phyloP scores from a whole-genome alignment of 2,797 vertebrate species.

The Borostomias antarcticus region DNA sequence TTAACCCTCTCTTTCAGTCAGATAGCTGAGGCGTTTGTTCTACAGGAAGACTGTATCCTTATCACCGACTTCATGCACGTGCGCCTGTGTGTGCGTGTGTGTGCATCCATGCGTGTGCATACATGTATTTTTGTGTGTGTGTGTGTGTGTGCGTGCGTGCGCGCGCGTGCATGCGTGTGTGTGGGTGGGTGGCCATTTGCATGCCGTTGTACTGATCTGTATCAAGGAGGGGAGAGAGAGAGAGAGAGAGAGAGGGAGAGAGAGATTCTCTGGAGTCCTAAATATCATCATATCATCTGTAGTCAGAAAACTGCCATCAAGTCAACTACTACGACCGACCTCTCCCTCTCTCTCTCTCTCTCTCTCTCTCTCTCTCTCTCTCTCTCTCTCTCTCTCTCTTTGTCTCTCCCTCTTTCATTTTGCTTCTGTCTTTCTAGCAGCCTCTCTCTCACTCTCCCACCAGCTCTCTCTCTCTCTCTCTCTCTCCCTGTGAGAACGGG shows the following conservation, averaged over 20 bases:
- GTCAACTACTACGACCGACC: too few relatives aligned
- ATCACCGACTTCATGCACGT: conserved; percentile 29
- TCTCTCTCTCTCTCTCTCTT: neutral
- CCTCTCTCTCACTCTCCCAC: conserved; percentile 4
- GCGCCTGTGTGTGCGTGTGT: neutral
- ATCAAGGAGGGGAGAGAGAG: conserved; percentile 18
- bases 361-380: too few relatives aligned
- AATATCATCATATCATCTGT: too few relatives aligned
- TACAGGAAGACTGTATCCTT: conserved; percentile 96
- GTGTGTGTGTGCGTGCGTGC: conserved; percentile 1
- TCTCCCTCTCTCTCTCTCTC: too few relatives aligned
- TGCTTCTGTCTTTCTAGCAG: neutral
- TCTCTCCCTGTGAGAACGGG: too few relatives aligned
- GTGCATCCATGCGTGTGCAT: neutral
- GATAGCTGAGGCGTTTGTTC: conserved; percentile 94
- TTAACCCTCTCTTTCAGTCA: conserved; percentile 54
- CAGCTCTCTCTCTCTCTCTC: neutral
- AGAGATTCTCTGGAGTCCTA: conserved; percentile 35
- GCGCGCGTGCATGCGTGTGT: neutral
- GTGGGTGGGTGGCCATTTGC: neutral
- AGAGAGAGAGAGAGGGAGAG: conserved; percentile 32
- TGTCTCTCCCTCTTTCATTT: neutral
- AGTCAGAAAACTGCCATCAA: too few relatives aligned
- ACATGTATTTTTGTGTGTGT: neutral
- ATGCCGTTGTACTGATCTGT: neutral